Evolutionary conservation across 2,113 vertebrate species (phyloP).

Genomic region (Lichenostomus cassidix): DNA sequence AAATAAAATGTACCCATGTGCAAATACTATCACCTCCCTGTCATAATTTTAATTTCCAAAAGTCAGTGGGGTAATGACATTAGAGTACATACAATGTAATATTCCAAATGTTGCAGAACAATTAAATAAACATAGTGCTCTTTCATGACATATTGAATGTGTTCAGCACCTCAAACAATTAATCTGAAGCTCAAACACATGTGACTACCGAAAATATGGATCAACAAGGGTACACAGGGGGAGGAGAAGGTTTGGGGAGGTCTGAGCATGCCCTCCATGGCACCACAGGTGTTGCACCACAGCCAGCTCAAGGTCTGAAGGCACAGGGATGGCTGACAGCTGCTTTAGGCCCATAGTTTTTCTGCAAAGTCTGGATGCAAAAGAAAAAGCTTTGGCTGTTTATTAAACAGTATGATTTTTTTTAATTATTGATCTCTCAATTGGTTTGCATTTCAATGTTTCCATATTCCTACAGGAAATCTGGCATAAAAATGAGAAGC

Average conservation of each 20-base stretch:
- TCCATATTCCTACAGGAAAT: neutral
- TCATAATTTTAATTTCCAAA: neutral
- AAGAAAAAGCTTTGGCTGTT: neutral
- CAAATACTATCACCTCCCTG: neutral
- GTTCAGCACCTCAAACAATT: neutral
- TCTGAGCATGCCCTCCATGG: neutral
- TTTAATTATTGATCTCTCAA: rapidly evolving
- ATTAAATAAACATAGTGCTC: neutral
- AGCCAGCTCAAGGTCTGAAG: neutral
- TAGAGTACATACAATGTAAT: neutral
- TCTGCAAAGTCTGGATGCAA: neutral
- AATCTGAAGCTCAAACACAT: neutral
- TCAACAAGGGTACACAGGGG: neutral
- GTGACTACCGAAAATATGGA: neutral
- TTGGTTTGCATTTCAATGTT: neutral
- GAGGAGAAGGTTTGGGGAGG: neutral
- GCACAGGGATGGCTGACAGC: neutral
- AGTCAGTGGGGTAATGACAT: neutral
- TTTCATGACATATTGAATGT: neutral
- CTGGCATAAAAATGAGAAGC: neutral
- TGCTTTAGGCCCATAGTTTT: neutral
- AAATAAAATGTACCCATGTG: neutral
- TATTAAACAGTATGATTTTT: neutral
- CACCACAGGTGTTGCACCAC: too few relatives aligned
- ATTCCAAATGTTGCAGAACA: neutral